phyloP scores from a whole-genome alignment of 2,113 vertebrate species.

The Spizaetus ornatus region DNA sequence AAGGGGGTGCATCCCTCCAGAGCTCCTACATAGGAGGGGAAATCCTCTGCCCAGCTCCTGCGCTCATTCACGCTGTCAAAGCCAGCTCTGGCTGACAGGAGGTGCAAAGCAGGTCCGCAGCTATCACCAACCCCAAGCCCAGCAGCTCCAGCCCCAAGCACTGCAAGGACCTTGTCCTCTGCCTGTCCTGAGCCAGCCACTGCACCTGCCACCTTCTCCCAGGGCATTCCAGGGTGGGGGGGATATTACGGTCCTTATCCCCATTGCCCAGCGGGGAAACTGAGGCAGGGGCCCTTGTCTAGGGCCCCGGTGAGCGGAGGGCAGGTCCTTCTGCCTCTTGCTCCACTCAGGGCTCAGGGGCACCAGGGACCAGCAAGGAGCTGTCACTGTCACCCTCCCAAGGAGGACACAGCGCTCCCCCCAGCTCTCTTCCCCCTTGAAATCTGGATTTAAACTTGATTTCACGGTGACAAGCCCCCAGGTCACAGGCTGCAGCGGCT shows the following conservation, averaged over 20 bases:
- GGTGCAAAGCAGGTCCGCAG: background rate
- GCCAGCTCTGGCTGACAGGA: background rate
- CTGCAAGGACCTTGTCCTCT: background rate
- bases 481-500: slow-evolving; percentile 68
- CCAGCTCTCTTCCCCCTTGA: slow-evolving; percentile 44
- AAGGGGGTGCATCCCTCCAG: background rate
- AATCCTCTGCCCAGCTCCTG: background rate
- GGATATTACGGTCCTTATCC: background rate
- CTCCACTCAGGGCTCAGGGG: background rate
- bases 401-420: background rate
- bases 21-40: background rate
- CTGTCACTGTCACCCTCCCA: slow-evolving; percentile 35
- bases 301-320: background rate
- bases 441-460: slow-evolving; percentile 70
- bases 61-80: accelerated
- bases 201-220: background rate
- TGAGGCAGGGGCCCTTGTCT: background rate
- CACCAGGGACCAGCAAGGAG: background rate
- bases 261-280: background rate
- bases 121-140: background rate
- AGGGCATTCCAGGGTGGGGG: background rate
- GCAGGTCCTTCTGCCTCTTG: background rate
- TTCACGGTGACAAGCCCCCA: slow-evolving; percentile 67
- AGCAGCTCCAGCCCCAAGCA: background rate
- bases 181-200: background rate